These are phyloP conservation scores for Capromys pilorides DNA, from an alignment of 2,797 vertebrate species.

Conservation along the genomic window DNA sequence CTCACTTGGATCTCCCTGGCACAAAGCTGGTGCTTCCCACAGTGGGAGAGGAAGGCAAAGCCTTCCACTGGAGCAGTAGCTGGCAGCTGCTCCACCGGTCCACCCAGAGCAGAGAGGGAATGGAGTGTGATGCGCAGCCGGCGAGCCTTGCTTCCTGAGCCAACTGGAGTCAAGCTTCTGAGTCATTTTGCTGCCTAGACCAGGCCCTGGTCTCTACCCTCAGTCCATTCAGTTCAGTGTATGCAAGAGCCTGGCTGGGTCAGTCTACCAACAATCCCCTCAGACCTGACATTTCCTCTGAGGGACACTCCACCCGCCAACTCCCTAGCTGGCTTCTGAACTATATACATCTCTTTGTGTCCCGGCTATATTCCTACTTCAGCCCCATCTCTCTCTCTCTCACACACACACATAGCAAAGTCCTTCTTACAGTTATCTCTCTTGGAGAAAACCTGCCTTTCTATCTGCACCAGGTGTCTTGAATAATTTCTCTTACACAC, in stretches of 20 bases:
- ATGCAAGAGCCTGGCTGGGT: not conserved
- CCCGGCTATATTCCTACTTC: not conserved
- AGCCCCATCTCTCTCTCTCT: not conserved
- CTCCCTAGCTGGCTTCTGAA: too few species aligned
- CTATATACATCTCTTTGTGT: not conserved
- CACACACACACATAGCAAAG: not conserved
- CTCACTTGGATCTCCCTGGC: not conserved
- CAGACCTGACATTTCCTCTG: not conserved
- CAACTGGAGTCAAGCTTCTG: not conserved
- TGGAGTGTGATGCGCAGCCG: not conserved
- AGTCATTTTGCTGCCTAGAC: not conserved
- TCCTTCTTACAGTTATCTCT: not conserved
- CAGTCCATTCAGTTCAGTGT: not conserved
- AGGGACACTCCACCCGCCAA: too few species aligned
- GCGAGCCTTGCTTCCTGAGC: not conserved
- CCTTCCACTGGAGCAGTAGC: too few species aligned
- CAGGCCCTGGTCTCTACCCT: not conserved
- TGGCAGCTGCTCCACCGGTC: not conserved
- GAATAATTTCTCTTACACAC: not conserved
- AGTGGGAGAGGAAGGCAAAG: not conserved
- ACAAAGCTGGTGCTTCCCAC: accelerated
- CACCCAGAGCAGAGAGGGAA: not conserved
- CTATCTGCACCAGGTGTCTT: not conserved
- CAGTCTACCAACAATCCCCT: not conserved
- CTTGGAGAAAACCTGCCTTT: not conserved